Base-by-base conservation (phyloP, 2,797 vertebrate genomes). In the Melanotaenia trifasciata region DNA sequence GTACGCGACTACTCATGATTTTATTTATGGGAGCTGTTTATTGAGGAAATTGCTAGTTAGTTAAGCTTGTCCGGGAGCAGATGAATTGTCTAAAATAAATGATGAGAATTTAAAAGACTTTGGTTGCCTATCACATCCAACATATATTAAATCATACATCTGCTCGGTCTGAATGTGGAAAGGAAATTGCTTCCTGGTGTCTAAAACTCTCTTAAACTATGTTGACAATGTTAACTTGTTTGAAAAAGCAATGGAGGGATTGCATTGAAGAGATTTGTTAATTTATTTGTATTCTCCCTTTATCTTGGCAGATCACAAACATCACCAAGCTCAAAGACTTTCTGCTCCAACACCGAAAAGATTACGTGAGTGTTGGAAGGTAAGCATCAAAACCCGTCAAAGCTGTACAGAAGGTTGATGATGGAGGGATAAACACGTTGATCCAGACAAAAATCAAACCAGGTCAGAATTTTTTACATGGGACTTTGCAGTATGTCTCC, bases 321-420 rank as follows among this genome's bases (percentile, higher is more conserved):
- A 98, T 99, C 90, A 96, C 96, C 76, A 99, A 99, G 80, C 94
- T 99, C 86, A 97, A 97, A 89, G 98, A 99, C 87, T 99, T 99
- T 89, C 95, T 99, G 72, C 94, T 98, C 12, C 96, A 99, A 67
- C 97, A 99, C 92, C 95, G 98, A 87, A 99, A 98, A 83, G 97
- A 99, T 90, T 99, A 99, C 60, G 96, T 99, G 81, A 98, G 97
- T 84, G 95, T 96, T 38, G 96, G 96, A 83, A 98, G 96, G 98
- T 98, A 92, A 94, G 90, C 51, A 47, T 35, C 57, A 0, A 43
- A 78, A 71, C 30, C 65, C 36, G 38, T 53, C 58, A 63, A 81
- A 63, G 78, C 73, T 79, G 67, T 66, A 28, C 60, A 13, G 58
- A 35, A 58, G 30, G 68, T 32, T 22, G 13, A 28, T 6, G 58